phyloP scores from a whole-genome alignment of 2,113 vertebrate genomes.

The Microtus richardsoni region DNA sequence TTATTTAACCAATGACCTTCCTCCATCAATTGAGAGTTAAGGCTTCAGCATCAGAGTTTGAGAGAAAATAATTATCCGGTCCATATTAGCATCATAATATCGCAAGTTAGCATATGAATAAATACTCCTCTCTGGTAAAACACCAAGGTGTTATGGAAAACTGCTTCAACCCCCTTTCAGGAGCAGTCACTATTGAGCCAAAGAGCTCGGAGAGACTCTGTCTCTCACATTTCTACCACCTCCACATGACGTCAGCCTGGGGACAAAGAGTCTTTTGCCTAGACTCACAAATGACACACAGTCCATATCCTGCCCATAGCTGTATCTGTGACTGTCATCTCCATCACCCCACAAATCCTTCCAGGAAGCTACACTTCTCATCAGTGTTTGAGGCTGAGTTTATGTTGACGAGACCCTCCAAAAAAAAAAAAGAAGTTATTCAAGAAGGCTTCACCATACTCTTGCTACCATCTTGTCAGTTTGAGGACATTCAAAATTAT shows the following conservation, averaged over 20 bases:
- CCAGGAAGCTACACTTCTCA: not conserved
- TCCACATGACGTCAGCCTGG: not conserved
- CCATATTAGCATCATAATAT: not conserved
- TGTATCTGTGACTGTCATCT: not conserved
- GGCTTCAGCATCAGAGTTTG: not conserved
- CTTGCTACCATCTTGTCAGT: conserved; percentile 9
- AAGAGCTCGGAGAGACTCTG: not conserved
- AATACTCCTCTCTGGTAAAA: not conserved
- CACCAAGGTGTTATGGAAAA: not conserved
- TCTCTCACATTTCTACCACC: not conserved
- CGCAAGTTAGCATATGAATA: not conserved
- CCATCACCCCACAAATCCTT: not conserved
- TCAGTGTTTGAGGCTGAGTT: not conserved
- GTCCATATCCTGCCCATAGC: too few relatives aligned
- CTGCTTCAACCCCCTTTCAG: too few relatives aligned
- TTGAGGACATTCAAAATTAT: not conserved
- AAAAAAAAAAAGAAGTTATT: not conserved
- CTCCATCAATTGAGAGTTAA: too few relatives aligned
- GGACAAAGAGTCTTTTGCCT: not conserved
- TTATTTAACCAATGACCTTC: too few relatives aligned
- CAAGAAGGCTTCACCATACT: not conserved
- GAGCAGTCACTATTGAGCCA: not conserved
- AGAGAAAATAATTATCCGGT: not conserved
- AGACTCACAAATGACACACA: too few relatives aligned
- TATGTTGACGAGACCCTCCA: not conserved